These are phyloP conservation scores for Radopholus similis DNA, from an alignment of 1,140 invertebrate species.

Conservation along the genomic window DNA sequence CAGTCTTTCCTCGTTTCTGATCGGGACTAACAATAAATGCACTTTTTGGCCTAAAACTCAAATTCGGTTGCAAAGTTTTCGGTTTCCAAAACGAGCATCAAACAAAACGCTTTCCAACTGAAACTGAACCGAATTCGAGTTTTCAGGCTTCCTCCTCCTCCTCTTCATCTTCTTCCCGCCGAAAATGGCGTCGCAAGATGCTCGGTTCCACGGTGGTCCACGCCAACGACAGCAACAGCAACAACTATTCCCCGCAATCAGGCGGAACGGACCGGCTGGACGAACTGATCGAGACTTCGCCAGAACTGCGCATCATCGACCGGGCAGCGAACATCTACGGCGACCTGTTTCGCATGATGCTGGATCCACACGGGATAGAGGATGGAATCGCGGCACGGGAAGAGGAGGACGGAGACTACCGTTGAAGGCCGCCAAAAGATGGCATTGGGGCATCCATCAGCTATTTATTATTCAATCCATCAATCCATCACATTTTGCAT, in stretches of 20 bases:
- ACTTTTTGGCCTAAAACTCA: neutral
- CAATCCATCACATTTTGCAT: neutral
- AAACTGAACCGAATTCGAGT: constrained; percentile 11
- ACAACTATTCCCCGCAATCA: neutral
- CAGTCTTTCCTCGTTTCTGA: neutral
- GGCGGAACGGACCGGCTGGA: neutral
- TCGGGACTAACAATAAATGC: neutral
- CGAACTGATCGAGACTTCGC: neutral
- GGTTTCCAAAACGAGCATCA: neutral
- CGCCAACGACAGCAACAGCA: neutral
- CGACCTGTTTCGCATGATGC: constrained; percentile 13
- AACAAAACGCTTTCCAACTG: neutral
- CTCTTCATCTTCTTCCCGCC: neutral
- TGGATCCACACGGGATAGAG: constrained; percentile 6
- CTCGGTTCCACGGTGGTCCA: constrained; percentile 1
- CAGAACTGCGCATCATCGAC: constrained; percentile 7
- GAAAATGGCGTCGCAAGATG: neutral
- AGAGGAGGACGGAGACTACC: neutral
- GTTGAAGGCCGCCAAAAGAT: too few relatives aligned
- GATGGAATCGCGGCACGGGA: neutral
- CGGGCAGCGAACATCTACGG: constrained; percentile 11
- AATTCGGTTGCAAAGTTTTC: constrained; percentile 11
- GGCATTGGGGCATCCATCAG: neutral
- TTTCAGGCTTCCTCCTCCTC: neutral
- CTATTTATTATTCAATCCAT: constrained; percentile 2